Conservation (phyloP, 2,797 vertebrate species). For the Heliangelus exortis region DNA sequence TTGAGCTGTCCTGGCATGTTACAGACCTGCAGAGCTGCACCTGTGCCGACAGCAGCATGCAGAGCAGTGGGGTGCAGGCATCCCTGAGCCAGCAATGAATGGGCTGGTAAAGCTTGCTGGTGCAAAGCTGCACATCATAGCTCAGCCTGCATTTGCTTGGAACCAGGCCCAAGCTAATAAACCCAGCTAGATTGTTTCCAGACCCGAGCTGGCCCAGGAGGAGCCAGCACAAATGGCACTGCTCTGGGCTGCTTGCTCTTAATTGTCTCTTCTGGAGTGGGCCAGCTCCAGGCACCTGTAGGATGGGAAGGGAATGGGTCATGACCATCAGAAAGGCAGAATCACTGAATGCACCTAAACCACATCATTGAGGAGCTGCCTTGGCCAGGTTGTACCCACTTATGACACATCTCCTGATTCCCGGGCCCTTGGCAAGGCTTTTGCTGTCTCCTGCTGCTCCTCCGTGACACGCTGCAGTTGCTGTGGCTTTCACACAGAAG, state of each 20-base stretch:
- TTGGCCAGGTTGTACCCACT: neutral
- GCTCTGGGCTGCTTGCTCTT: neutral
- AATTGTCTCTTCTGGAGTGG: neutral
- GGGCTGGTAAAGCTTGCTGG: neutral
- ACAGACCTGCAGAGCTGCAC: constrained; percentile 19
- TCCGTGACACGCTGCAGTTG: neutral
- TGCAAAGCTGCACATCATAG: neutral
- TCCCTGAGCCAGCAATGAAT: neutral
- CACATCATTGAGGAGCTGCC: accelerated
- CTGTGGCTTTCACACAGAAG: neutral
- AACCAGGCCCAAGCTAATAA: constrained; percentile 56
- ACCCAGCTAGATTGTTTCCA: constrained; percentile 53
- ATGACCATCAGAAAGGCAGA: accelerated
- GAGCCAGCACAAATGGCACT: constrained; percentile 39
- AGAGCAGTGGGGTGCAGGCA: neutral
- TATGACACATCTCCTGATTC: neutral
- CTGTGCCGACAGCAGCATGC: neutral
- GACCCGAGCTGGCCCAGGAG: constrained; percentile 20
- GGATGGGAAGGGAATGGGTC: neutral
- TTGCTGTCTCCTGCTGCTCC: neutral
- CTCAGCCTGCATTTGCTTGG: constrained; percentile 3
- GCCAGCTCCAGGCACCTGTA: constrained; percentile 34
- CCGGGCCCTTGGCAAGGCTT: neutral
- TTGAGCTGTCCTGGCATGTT: neutral
- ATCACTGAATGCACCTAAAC: neutral